Base-by-base conservation (phyloP, 2,888 invertebrate species). In the Parelbella ahira region DNA sequence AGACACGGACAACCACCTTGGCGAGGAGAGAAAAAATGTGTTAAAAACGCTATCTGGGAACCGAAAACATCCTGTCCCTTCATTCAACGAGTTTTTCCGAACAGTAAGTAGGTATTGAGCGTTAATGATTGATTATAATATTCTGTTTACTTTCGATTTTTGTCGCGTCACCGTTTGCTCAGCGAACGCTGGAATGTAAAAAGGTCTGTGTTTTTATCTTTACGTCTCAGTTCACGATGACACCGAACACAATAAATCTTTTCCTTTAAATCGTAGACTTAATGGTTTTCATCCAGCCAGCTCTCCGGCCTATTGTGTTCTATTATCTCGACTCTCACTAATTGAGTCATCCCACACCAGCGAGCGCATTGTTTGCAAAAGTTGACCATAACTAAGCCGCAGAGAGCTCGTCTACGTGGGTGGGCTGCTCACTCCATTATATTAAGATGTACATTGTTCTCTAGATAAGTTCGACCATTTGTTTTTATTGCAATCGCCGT, bases 291-390 rank as follows among this genome's bases (percentile, higher is more conserved):
- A 51, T 53, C 55, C 56, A 60, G 53, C 58, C 60, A 64, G 74
- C 77, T 81, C 80, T 78, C 80, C 72, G 60, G 60, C 56, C 73
- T 56, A 81, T 81, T 84, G 81, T 81, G 51, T 60, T 54, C 58
- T 58, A 60, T 73, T 74, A 79, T 77, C 76, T 74, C 49, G 56
- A 62, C 49, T 73, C 63, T 68, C 67, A 63, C 78, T 84, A 84
- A 84, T 84, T 82, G 83, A 84, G 83, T 72, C 82, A 78, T 84
- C 75, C 71, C 78, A 76, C 72, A 73, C 79, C 70, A 64, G 49
- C 53, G 60, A 63, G 54, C 63, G 71, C 64, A 81, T 84, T 84
- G 83, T 83, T 84, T 81, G 84, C 82, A 74, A 84, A 82, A 79
- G 71, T 75, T 63, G 60, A 63, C 72, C 75, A 67, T 76, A 73